A percentile compares a stretch with the other conserved stretches of the same genome.
Evolutionary conservation across 1,140 invertebrate genomes (phyloP).

Genomic region (Elymnias hypermnestra): DNA sequence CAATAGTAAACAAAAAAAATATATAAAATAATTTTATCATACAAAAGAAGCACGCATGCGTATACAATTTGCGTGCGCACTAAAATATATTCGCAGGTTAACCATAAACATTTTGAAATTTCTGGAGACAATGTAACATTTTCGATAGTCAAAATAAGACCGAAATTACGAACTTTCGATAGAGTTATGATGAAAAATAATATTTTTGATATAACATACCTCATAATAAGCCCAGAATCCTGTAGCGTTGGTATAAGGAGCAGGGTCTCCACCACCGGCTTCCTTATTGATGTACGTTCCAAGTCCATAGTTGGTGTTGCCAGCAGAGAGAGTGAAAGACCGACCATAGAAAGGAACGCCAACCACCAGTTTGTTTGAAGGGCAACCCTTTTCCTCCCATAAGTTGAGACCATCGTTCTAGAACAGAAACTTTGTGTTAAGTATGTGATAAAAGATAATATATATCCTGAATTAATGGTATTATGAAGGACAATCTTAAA

Average conservation of each 20-base stretch:
- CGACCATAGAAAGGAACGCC: conserved; percentile 92
- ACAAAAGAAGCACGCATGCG: too few relatives aligned
- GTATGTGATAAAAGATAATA: too few relatives aligned
- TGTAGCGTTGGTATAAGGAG: conserved; percentile 88
- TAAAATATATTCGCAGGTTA: too few relatives aligned
- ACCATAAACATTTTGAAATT: too few relatives aligned
- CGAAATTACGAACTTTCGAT: neutral
- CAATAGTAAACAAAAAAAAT: too few relatives aligned
- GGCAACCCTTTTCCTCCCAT: conserved; percentile 92
- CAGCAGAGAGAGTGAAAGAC: conserved; percentile 85
- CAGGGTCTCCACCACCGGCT: conserved; percentile 88
- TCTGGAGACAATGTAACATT: too few relatives aligned
- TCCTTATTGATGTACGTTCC: conserved; percentile 92
- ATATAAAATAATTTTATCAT: too few relatives aligned
- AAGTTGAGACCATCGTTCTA: conserved; percentile 90
- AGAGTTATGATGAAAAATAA: too few relatives aligned
- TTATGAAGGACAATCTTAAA: too few relatives aligned
- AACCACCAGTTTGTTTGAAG: conserved; percentile 90
- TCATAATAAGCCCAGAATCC: conserved; percentile 94
- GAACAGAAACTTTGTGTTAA: conserved; percentile 18
- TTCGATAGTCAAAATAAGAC: neutral
- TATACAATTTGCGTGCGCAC: too few relatives aligned
- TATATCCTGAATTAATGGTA: too few relatives aligned
- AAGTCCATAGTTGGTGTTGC: conserved; percentile 88
- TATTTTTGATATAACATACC: conserved; percentile 73